Conservation (phyloP, 1,140 invertebrate genomes). For the Psix sp. region DNA sequence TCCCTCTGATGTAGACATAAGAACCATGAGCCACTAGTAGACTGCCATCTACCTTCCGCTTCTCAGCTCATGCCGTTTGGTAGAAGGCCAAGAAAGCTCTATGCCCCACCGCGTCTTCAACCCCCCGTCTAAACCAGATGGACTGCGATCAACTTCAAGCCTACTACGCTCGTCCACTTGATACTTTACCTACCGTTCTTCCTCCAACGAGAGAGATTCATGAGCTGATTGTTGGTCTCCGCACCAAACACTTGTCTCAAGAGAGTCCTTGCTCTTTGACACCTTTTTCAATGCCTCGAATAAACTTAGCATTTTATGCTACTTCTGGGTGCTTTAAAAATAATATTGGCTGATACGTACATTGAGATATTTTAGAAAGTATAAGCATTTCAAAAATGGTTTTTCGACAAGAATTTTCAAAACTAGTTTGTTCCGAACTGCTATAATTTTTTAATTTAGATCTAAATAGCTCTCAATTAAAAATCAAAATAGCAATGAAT, state of each 20-base stretch:
- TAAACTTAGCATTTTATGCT: not conserved
- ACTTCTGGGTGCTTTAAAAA: too few relatives aligned
- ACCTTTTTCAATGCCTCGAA: conserved; percentile 18
- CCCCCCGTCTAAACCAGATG: conserved; percentile 68
- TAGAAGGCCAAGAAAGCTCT: conserved; percentile 74
- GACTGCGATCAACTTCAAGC: conserved; percentile 59
- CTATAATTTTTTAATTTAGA: too few relatives aligned
- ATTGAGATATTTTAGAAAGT: not conserved
- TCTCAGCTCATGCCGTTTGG: conserved; percentile 64
- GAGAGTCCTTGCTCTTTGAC: conserved; percentile 32
- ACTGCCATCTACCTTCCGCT: conserved; percentile 40
- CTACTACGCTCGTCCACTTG: conserved; percentile 39
- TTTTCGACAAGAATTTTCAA: too few relatives aligned
- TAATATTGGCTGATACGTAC: not conserved
- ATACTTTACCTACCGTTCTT: conserved; percentile 39
- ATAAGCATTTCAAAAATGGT: too few relatives aligned
- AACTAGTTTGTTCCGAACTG: too few relatives aligned
- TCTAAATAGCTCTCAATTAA: too few relatives aligned
- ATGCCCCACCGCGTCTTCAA: conserved; percentile 56
- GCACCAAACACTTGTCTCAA: conserved; percentile 38
- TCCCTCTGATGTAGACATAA: conserved; percentile 67
- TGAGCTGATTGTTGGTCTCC: conserved; percentile 29
- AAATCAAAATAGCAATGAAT: too few relatives aligned
- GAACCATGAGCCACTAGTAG: conserved; percentile 68
- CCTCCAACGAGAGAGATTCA: conserved; percentile 40